phyloP scores from a whole-genome alignment of 2,113 vertebrate genomes.

The Campylomormyrus tamandua region DNA sequence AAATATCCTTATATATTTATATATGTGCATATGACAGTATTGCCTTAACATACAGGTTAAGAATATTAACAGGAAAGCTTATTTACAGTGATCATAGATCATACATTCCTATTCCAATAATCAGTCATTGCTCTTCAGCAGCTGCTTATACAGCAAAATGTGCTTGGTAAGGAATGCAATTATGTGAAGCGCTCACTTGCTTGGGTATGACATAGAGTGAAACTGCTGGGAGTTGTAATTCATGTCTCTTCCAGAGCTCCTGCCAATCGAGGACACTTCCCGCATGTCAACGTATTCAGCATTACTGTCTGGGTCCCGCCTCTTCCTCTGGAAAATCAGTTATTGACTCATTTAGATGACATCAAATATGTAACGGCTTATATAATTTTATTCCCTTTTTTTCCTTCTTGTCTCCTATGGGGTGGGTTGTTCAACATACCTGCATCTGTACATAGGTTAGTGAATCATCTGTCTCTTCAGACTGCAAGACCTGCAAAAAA shows the following conservation, averaged over 20 bases:
- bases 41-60: neutral
- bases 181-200: neutral
- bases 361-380: neutral
- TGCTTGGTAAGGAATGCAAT: neutral
- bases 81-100: neutral
- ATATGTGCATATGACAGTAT: neutral
- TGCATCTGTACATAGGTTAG: neutral
- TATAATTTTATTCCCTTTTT: neutral
- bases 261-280: neutral
- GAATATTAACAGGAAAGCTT: neutral
- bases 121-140: neutral
- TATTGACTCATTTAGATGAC: neutral
- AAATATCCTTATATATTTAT: neutral
- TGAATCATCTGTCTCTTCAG: neutral
- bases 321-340: constrained; percentile 4
- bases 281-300: constrained; percentile 7
- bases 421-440: neutral
- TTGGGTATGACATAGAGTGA: neutral
- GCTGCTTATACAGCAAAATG: neutral
- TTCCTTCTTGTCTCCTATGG: neutral
- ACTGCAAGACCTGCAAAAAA: neutral
- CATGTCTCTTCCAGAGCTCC: neutral
- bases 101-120: neutral
- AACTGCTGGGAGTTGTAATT: neutral
- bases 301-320: neutral